phyloP scores from a whole-genome alignment of 2,113 vertebrate species.

The Malurus elegans region DNA sequence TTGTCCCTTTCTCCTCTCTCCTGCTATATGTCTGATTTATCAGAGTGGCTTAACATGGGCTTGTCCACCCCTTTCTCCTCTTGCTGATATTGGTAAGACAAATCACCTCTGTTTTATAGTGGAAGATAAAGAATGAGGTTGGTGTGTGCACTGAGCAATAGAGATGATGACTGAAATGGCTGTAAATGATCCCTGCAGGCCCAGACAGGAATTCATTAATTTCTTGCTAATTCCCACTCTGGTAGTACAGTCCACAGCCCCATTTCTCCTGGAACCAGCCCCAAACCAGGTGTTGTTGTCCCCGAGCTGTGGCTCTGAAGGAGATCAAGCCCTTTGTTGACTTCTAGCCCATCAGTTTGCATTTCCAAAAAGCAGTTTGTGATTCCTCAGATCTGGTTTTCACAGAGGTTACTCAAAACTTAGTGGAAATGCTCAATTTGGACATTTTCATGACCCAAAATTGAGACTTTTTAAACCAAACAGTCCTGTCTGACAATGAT shows the following conservation, averaged over 20 bases:
- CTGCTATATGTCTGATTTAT: background rate
- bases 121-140: background rate
- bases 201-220: background rate
- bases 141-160: background rate
- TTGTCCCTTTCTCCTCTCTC: background rate
- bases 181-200: background rate
- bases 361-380: background rate
- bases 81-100: background rate
- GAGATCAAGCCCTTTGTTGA: background rate
- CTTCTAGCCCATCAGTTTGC: background rate
- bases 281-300: accelerated
- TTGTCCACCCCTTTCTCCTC: background rate
- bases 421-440: background rate
- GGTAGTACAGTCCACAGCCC: background rate
- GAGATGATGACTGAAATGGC: background rate
- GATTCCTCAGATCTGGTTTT: background rate
- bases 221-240: background rate
- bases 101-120: background rate
- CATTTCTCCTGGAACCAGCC: background rate
- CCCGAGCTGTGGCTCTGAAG: background rate
- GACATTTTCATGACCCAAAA: background rate
- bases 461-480: background rate
- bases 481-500: accelerated
- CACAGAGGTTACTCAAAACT: background rate
- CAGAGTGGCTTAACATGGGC: background rate